Conservation (phyloP, 2,797 vertebrate species). For the Gymnothorax javanicus region DNA sequence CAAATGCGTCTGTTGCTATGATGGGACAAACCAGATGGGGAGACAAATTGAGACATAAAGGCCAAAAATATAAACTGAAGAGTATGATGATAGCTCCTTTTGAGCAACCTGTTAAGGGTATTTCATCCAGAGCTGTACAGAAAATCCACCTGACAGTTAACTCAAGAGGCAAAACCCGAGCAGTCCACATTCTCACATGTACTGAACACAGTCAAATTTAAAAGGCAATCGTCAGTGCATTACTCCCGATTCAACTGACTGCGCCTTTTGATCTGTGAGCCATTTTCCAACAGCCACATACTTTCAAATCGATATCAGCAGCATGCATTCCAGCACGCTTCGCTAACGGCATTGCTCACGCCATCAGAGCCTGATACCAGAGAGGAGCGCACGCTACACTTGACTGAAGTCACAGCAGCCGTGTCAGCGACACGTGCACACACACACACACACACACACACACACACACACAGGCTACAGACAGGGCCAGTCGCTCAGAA, state of each 20-base stretch:
- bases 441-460: conserved; percentile 64
- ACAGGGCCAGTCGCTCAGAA: conserved; percentile 51
- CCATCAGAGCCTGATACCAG: conserved; percentile 59
- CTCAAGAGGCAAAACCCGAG: conserved; percentile 41
- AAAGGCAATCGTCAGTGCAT: conserved; percentile 31
- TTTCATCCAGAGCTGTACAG: background rate
- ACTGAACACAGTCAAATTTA: conserved; percentile 24
- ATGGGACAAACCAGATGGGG: background rate
- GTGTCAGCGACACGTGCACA: conserved; percentile 65
- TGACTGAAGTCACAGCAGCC: conserved; percentile 51
- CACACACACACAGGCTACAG: conserved; percentile 64
- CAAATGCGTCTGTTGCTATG: background rate
- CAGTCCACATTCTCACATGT: conserved; percentile 30
- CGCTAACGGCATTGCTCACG: conserved; percentile 72
- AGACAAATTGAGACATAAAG: conserved; percentile 13
- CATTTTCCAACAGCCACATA: conserved; percentile 54
- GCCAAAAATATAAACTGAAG: conserved; percentile 30
- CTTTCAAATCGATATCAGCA: conserved; percentile 66
- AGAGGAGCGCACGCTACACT: conserved; percentile 32
- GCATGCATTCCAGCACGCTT: conserved; percentile 55
- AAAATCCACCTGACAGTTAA: conserved; percentile 33
- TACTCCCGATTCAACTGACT: conserved; percentile 35
- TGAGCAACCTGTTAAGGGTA: conserved; percentile 20
- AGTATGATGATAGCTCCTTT: conserved; percentile 14
- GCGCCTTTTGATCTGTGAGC: conserved; percentile 56